phyloP scores from a whole-genome alignment of 2,888 invertebrate species.

The Andrena chrysosceles region DNA sequence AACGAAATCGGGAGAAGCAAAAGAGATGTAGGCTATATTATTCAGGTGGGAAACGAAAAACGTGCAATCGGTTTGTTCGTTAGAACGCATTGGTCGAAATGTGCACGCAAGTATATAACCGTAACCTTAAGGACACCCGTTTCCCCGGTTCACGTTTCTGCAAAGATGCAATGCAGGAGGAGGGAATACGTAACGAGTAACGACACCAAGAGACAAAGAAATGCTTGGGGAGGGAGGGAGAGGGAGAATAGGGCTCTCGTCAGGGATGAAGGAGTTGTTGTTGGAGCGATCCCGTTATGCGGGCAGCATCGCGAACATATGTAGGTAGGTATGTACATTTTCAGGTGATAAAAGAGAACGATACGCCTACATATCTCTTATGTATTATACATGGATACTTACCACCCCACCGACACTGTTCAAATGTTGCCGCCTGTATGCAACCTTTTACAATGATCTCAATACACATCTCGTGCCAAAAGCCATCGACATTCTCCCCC shows the following conservation, averaged over 20 bases:
- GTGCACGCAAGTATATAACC: neutral
- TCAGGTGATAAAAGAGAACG: slow-evolving; percentile 66
- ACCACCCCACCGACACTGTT: slow-evolving; percentile 51
- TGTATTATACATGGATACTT: neutral
- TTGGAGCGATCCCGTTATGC: slow-evolving; percentile 72
- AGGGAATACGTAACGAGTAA: slow-evolving; percentile 20
- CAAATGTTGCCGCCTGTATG: slow-evolving; percentile 43
- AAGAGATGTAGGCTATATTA: too few relatives aligned
- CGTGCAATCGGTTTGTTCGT: too few relatives aligned
- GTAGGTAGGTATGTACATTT: slow-evolving; percentile 50
- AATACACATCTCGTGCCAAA: slow-evolving; percentile 14
- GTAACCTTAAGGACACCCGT: neutral
- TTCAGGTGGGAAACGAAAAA: too few relatives aligned
- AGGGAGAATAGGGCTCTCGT: slow-evolving; percentile 68
- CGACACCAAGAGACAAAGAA: slow-evolving; percentile 62
- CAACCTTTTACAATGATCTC: slow-evolving; percentile 56
- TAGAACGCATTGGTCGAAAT: neutral
- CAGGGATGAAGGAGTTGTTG: slow-evolving; percentile 65
- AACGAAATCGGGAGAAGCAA: too few relatives aligned
- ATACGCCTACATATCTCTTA: too few relatives aligned
- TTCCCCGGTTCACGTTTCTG: neutral
- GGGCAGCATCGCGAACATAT: slow-evolving; percentile 60
- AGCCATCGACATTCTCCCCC: neutral
- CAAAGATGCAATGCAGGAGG: slow-evolving; percentile 1
- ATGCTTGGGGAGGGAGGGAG: slow-evolving; percentile 10